phyloP scores from a whole-genome alignment of 2,797 vertebrate genomes.

The Catharus ustulatus region DNA sequence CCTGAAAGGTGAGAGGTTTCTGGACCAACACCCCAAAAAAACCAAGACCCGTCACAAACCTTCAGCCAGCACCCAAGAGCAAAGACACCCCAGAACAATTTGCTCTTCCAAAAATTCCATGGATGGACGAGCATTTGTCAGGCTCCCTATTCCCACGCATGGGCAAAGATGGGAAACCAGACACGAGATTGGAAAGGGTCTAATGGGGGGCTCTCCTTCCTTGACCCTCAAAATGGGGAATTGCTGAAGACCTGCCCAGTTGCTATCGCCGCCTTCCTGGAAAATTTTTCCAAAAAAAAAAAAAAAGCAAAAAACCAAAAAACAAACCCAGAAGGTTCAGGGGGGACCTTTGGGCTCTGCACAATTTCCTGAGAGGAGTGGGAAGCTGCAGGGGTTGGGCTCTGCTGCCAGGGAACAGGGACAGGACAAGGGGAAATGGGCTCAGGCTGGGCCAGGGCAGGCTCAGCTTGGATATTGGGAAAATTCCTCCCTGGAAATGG shows the following conservation, averaged over 20 bases:
- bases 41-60: not conserved
- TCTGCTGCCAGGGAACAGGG: not conserved
- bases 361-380: not conserved
- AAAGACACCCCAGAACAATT: not conserved
- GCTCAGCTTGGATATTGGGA: no score
- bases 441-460: not conserved
- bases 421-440: not conserved
- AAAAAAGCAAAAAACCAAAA: no score
- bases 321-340: accelerated
- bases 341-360: not conserved
- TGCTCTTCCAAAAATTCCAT: not conserved
- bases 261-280: no score
- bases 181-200: accelerated
- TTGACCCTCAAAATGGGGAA: accelerated
- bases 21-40: accelerated
- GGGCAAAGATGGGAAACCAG: not conserved
- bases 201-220: accelerated
- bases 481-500: no score
- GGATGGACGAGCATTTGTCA: not conserved
- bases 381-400: accelerated
- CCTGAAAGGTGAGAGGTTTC: not conserved
- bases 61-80: accelerated
- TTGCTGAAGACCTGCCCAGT: not conserved
- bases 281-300: not conserved
- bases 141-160: accelerated